A percentile compares a stretch with the other conserved stretches of the same genome.
Conservation (phyloP, 2,888 invertebrate species). For the Caenorhabditis wallacei region DNA sequence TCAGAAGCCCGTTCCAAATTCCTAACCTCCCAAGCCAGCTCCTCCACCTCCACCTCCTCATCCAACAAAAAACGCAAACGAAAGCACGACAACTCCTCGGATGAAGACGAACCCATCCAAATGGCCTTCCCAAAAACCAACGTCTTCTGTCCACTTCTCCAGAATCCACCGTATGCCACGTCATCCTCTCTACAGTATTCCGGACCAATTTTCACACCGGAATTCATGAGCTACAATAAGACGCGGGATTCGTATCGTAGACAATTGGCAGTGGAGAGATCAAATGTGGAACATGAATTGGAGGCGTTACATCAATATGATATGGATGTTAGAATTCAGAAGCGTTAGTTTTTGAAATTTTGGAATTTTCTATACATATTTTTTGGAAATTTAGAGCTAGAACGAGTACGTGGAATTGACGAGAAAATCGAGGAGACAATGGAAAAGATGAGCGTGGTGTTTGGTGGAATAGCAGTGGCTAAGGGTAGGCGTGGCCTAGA, state of each 20-base stretch:
- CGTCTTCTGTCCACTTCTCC: slow-evolving; percentile 52
- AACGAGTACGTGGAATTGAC: slow-evolving; percentile 24
- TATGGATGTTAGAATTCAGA: slow-evolving; percentile 29
- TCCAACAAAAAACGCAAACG: slow-evolving; percentile 26
- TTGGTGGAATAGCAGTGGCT: slow-evolving; percentile 13
- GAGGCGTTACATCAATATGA: slow-evolving; percentile 53
- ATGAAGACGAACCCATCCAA: slow-evolving; percentile 23
- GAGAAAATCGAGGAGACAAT: slow-evolving; percentile 47
- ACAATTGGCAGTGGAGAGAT: slow-evolving; percentile 52
- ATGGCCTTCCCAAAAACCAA: slow-evolving; percentile 44
- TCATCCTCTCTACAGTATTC: slow-evolving; percentile 35
- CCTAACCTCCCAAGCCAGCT: neutral
- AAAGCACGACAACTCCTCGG: slow-evolving; percentile 34
- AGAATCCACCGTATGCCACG: neutral
- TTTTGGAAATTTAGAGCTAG: slow-evolving; percentile 32
- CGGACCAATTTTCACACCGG: slow-evolving; percentile 54
- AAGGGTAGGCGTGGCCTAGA: slow-evolving; percentile 38
- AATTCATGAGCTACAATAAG: slow-evolving; percentile 62
- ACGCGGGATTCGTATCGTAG: slow-evolving; percentile 58
- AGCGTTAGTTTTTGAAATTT: slow-evolving; percentile 39
- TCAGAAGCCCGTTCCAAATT: slow-evolving; percentile 34
- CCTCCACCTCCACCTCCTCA: neutral
- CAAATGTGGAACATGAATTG: slow-evolving; percentile 57
- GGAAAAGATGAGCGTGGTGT: slow-evolving; percentile 21
- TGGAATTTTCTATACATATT: neutral